Evolutionary conservation across 2,888 invertebrate species (phyloP), one percentile per base, ranked within the genome.

Genomic region (Agonopterix arenella): DNA sequence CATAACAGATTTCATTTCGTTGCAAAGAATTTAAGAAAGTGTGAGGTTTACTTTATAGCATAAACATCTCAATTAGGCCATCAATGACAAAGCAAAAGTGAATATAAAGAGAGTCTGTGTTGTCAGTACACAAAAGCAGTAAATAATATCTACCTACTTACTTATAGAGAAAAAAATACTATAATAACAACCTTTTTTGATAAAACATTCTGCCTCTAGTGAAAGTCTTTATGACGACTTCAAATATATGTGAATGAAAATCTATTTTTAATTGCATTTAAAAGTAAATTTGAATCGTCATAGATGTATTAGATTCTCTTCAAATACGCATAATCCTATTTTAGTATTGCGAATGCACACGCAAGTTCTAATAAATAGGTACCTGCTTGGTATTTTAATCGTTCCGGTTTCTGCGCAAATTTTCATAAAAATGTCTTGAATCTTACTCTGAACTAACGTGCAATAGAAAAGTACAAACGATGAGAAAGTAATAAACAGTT

Each of bases 61-160:
- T 44, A 37, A 43, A 48, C 52, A 54, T 52, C 52, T 68, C 68
- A 62, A 68, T 70, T 65, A 28, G 66, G 55, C 60, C 64, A 68
- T 66, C 68, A 63, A 64, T 76, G 76, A 76, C 72, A 54, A 48
- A 48, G 74, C 76, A 65, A 52, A 70, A 68, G 60, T 53, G 56
- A 53, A 53, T 54, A 58, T 13, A 45, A 49, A 44, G 8, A 28
- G 28, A 5, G 2, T 18, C 18, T 18, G 18, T 18, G 18, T 18
- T 0, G 28, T 28, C 28, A 28, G 28, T 28, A 5, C 4, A 28
- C 28, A 28, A 28, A 7, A 28, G 28, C 10, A 40, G 40, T 40
- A 10, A 40, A 40, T 40, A 40, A 40, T 28, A 28, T 28, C 7
- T 5, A 38, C 38, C 0, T 9, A 10, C 4, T 2, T 10, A 8